Evolutionary conservation across 2,113 vertebrate species (phyloP), one percentile per base, ranked within the genome.

Genomic region (Lepidothrix coronata): DNA sequence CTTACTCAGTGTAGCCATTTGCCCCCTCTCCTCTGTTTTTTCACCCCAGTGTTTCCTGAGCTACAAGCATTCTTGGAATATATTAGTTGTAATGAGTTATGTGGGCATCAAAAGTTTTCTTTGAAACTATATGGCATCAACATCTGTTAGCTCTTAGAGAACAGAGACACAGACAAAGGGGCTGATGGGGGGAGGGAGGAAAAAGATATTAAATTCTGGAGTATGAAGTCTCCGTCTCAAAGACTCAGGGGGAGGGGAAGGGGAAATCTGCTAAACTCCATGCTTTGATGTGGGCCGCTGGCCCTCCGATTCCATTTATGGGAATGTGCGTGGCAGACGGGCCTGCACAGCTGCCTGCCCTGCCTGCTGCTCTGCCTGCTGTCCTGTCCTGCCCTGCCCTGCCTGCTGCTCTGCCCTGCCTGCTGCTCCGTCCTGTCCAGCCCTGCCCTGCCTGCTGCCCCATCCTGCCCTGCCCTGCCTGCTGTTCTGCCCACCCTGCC

Each of bases 141-240:
- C 98, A 98, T 98, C 97, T 98, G 98, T 97, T 98, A 98, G 97
- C 97, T 97, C 97, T 98, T 98, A 98, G 96, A 93, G 97, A 97
- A 93, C 97, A 97, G 97, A 97, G 93, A 94, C 51, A 92, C 97
- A 97, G 98, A 98, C 97, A 97, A 91, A 97, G 94, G 95, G 90
- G 67, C 93, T 88, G 96, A 54, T 80, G 97, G 96, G 92, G 92
- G 96, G 78, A 94, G 66, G 94, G 95, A 91, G 68, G 93, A 75
- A 89, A 95, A 97, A 95, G 94, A 96, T 95, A 92, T 95, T 94
- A 97, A 97, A 96, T 98, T 96, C 96, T 93, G 86, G 91, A 96
- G 97, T 94, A 97, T 71, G 94, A 95, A 96, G 96, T 86, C 96
- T 96, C 86, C 3, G 20, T 95, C 95, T 97, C 92, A 95, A 92